Conservation (phyloP, 2,888 invertebrate species). For the Ctena decussata region DNA sequence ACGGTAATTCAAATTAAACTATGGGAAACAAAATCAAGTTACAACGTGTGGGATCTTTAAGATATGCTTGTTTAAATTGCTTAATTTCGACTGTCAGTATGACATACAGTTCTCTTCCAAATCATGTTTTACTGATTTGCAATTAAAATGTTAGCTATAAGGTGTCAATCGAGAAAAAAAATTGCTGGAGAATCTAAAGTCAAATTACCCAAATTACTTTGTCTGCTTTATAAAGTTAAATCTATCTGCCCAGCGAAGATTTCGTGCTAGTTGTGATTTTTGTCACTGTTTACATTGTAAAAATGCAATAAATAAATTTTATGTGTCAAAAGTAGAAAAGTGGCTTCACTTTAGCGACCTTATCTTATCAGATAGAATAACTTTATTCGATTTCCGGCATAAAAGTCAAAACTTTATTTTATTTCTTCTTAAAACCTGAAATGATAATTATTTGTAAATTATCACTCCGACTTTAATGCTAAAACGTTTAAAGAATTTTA, state of each 20-base stretch:
- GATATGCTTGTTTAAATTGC: no score
- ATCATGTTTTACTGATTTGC: not conserved
- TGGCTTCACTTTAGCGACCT: slow-evolving; percentile 22
- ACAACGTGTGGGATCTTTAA: slow-evolving; percentile 3
- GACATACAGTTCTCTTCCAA: no score
- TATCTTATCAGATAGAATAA: slow-evolving; percentile 36
- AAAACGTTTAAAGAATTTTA: not conserved
- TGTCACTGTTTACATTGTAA: slow-evolving; percentile 48
- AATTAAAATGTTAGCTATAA: not conserved
- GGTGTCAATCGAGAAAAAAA: not conserved
- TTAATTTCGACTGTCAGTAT: no score
- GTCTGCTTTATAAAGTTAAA: not conserved
- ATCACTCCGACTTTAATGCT: slow-evolving; percentile 5
- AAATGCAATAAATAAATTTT: slow-evolving; percentile 51
- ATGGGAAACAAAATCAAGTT: not conserved
- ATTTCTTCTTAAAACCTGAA: slow-evolving; percentile 34
- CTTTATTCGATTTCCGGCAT: slow-evolving; percentile 42
- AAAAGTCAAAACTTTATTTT: slow-evolving; percentile 57
- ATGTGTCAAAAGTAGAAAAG: slow-evolving; percentile 52
- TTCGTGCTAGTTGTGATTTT: slow-evolving; percentile 27
- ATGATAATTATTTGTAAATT: slow-evolving; percentile 59
- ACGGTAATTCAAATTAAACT: no score
- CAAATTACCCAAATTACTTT: not conserved
- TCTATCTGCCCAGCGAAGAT: not conserved
- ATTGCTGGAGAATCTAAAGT: not conserved